Conservation (phyloP, 2,797 vertebrate genomes). For the Huso huso region DNA sequence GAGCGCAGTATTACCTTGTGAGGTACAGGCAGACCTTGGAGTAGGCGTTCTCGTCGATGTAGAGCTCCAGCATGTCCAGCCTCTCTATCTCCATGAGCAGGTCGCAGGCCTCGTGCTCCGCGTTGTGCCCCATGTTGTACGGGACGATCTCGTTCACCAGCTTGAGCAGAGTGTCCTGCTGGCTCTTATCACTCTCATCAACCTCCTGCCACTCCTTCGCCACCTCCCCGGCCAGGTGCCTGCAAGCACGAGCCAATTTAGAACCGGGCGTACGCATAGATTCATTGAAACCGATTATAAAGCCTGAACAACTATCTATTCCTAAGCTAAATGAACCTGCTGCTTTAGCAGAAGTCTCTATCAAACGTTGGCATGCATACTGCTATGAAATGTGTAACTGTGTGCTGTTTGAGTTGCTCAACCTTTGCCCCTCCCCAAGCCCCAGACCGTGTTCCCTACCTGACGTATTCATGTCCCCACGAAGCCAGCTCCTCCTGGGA, state of each 20-base stretch:
- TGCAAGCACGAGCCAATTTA: conserved; percentile 26
- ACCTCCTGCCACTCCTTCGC: conserved; percentile 98
- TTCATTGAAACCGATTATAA: not conserved
- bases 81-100: conserved; percentile 96
- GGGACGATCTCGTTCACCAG: conserved; percentile 93
- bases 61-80: conserved; percentile 90
- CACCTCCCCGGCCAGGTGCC: conserved; percentile 91
- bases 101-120: conserved; percentile 94
- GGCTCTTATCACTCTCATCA: conserved; percentile 84
- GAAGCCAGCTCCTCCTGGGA: conserved; percentile 95
- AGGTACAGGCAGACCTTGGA: conserved; percentile 97
- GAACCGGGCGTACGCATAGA: too few species aligned
- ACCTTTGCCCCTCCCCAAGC: not conserved
- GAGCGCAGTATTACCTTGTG: conserved; percentile 65
- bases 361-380: too few species aligned
- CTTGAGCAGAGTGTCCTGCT: conserved; percentile 84
- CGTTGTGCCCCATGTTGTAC: conserved; percentile 97
- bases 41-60: conserved; percentile 93
- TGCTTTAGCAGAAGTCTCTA: not conserved
- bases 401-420: not conserved
- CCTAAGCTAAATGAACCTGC: not conserved
- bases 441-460: conserved; percentile 51
- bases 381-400: too few species aligned
- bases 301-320: not conserved
- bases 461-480: conserved; percentile 96